Evolutionary conservation across 37 sponge, comb jelly and placozoan genomes (phyloP).

Genomic region (Haliclona indistincta): DNA sequence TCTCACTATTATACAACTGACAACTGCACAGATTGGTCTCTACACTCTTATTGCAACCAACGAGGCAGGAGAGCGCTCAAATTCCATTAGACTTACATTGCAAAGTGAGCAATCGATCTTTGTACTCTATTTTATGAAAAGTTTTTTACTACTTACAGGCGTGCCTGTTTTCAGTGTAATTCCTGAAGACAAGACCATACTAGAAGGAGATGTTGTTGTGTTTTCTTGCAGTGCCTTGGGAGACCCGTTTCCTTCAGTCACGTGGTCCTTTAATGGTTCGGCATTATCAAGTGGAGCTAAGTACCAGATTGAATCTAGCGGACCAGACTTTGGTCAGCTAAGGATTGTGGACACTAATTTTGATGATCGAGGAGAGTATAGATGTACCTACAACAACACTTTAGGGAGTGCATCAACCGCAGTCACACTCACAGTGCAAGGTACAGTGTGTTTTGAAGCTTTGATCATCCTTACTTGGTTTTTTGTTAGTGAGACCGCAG

Average conservation of each 20-base stretch:
- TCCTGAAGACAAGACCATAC: neutral
- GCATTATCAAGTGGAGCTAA: neutral
- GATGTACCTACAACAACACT: neutral
- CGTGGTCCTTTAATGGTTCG: neutral
- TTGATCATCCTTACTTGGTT: neutral
- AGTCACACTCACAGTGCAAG: slow-evolving; percentile 2
- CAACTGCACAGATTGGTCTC: neutral
- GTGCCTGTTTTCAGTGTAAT: neutral
- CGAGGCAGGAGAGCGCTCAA: slow-evolving; percentile 2
- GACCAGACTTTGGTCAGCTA: neutral
- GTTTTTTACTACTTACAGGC: slow-evolving; percentile 5
- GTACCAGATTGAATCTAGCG: neutral
- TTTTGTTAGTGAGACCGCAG: neutral
- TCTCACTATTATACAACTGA: neutral
- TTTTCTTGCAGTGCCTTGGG: neutral
- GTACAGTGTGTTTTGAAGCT: neutral
- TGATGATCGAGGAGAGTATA: neutral
- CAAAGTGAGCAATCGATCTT: neutral
- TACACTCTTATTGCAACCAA: slow-evolving; percentile 6
- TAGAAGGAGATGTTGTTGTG: neutral
- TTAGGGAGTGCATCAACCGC: neutral
- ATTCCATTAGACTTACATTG: neutral
- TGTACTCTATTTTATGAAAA: neutral
- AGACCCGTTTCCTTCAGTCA: neutral
- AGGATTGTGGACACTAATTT: neutral